These are phyloP conservation scores for Antheraea assamensis DNA, from an alignment of 2,888 invertebrate species.

Conservation along the genomic window DNA sequence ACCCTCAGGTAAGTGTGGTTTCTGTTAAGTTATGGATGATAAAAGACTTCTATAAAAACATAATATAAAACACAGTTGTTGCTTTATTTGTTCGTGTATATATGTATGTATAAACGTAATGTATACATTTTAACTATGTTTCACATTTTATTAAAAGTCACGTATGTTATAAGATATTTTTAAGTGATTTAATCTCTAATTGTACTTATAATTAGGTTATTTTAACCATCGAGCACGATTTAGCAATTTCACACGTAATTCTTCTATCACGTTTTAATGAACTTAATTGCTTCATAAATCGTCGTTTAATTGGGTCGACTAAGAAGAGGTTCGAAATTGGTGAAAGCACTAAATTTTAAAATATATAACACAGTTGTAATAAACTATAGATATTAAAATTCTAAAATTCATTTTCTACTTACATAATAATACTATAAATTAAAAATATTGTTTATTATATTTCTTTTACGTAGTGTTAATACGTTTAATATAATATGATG, in stretches of 20 bases:
- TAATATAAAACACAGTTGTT: not conserved
- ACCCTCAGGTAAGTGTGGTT: conserved; percentile 83
- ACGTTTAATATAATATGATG: too few species aligned
- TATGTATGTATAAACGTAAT: too few species aligned
- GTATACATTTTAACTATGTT: not conserved
- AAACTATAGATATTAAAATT: not conserved
- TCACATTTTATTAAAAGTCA: not conserved
- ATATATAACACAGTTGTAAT: not conserved
- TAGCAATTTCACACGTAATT: conserved; percentile 4
- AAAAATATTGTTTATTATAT: not conserved
- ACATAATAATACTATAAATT: not conserved
- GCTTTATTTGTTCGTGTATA: not conserved
- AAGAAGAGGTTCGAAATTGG: conserved; percentile 3
- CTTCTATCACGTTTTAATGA: conserved; percentile 3
- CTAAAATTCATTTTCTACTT: too few species aligned
- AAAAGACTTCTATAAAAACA: not conserved
- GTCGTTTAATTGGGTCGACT: not conserved
- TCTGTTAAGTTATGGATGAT: not conserved
- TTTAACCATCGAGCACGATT: not conserved
- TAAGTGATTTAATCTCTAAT: not conserved
- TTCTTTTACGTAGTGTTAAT: not conserved
- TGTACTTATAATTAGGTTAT: not conserved
- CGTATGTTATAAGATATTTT: not conserved
- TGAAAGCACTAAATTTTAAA: not conserved
- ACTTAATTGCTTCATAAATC: conserved; percentile 20